Conservation (phyloP, 2,888 invertebrate species). For the Scelioninae gen. 1 region DNA sequence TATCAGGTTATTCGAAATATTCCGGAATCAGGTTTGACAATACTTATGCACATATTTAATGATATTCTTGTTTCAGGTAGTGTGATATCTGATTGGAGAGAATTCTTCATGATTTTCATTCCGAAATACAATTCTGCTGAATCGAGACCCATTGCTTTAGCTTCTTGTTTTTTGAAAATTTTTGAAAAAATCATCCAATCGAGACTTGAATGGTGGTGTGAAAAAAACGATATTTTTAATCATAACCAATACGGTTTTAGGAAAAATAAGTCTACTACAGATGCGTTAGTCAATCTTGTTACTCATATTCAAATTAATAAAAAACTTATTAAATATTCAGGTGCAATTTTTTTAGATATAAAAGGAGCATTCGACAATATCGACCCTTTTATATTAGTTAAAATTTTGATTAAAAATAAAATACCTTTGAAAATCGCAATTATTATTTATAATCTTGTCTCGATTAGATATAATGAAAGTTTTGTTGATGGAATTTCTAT, state of each 20-base stretch:
- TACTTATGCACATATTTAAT: background rate
- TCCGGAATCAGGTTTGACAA: background rate
- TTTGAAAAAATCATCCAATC: conserved; percentile 18
- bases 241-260: conserved; percentile 4
- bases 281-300: conserved; percentile 1
- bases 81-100: background rate
- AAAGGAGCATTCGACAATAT: background rate
- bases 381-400: conserved; percentile 1
- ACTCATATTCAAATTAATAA: conserved; percentile 1
- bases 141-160: conserved; percentile 11
- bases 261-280: background rate
- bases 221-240: conserved; percentile 9
- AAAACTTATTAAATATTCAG: background rate
- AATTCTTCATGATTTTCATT: conserved; percentile 13
- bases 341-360: conserved; percentile 16
- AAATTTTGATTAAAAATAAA: background rate
- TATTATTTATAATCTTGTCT: conserved; percentile 1
- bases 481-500: conserved; percentile 5
- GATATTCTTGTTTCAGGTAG: too few relatives aligned
- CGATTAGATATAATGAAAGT: background rate
- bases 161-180: conserved; percentile 13
- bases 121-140: conserved; percentile 15
- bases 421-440: background rate
- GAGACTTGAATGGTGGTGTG: conserved; percentile 26
- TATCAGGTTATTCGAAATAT: background rate